Percentiles rank a stretch among this genome's conserved stretches.
phyloP scores from a whole-genome alignment of 2,113 vertebrate genomes.

The Campylorhamphus procurvoides region DNA sequence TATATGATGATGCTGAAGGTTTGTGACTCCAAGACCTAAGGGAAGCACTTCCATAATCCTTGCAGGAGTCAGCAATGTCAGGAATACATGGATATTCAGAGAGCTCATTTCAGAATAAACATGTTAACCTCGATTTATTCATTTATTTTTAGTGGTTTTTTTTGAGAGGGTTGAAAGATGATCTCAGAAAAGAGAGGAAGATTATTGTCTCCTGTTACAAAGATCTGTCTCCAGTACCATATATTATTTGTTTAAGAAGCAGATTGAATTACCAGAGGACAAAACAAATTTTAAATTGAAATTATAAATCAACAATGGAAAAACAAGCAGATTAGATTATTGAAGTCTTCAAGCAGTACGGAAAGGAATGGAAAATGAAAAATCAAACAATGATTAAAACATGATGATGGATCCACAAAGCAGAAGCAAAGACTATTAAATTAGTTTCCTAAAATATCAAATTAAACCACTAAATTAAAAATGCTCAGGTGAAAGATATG shows the following conservation, averaged over 20 bases:
- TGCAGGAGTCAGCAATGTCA: not conserved
- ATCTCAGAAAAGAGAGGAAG: not conserved
- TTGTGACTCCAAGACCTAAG: not conserved
- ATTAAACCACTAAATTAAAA: slow-evolving; percentile 3
- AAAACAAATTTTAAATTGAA: slow-evolving; percentile 25
- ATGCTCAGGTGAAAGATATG: not conserved
- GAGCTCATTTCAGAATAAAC: not conserved
- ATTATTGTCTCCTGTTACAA: not conserved
- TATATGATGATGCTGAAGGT: not conserved
- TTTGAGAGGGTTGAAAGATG: not conserved
- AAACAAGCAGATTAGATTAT: not conserved
- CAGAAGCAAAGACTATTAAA: not conserved
- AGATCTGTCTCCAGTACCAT: not conserved
- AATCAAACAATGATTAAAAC: slow-evolving; percentile 16
- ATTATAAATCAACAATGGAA: not conserved
- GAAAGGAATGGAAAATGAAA: slow-evolving; percentile 10
- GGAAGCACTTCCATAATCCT: not conserved
- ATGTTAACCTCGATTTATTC: not conserved
- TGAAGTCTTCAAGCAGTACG: not conserved
- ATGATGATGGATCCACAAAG: not conserved
- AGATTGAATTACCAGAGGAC: slow-evolving; percentile 18
- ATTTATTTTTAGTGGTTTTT: not conserved
- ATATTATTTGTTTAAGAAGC: not conserved
- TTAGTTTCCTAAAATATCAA: slow-evolving; percentile 1
- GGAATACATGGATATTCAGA: not conserved